Evolutionary conservation across 2,797 vertebrate genomes (phyloP).

Genomic region (Chiroxiphia lanceolata): DNA sequence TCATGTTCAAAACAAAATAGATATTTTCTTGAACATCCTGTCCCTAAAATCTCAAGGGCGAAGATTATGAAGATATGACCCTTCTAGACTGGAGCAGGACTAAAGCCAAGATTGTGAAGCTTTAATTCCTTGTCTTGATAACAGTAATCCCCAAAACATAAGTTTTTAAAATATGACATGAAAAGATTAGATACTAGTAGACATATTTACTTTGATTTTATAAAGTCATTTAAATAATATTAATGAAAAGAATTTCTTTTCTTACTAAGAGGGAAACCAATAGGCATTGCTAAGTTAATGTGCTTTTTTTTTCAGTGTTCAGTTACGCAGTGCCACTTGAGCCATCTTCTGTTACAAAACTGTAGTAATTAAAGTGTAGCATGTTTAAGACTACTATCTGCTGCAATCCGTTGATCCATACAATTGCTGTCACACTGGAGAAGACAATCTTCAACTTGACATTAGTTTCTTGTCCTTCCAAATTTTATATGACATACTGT

Average conservation of each 20-base stretch:
- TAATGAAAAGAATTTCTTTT: background rate
- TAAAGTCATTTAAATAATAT: background rate
- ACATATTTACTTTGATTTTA: background rate
- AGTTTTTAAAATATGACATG: background rate
- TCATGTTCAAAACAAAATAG: background rate
- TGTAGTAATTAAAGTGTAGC: slow-evolving; percentile 25
- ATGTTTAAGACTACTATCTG: slow-evolving; percentile 16
- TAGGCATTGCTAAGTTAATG: background rate
- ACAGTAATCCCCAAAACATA: background rate
- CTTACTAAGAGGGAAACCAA: background rate
- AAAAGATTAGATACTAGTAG: background rate
- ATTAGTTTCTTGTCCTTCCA: slow-evolving; percentile 39
- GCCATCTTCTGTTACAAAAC: slow-evolving; percentile 33
- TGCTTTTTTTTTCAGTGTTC: background rate
- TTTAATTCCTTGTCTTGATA: background rate
- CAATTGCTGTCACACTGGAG: slow-evolving; percentile 25
- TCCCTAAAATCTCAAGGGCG: background rate
- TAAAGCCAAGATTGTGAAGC: background rate
- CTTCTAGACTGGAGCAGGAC: background rate
- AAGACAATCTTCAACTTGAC: slow-evolving; percentile 48
- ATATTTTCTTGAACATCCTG: background rate
- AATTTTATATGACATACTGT: background rate
- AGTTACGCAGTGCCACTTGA: slow-evolving; percentile 10
- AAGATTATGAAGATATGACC: background rate
- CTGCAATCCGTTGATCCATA: slow-evolving; percentile 18